A percentile compares a stretch with the other conserved stretches of the same genome.
Evolutionary conservation across 2,797 vertebrate genomes (phyloP).

Genomic region (Heterohyrax brucei): DNA sequence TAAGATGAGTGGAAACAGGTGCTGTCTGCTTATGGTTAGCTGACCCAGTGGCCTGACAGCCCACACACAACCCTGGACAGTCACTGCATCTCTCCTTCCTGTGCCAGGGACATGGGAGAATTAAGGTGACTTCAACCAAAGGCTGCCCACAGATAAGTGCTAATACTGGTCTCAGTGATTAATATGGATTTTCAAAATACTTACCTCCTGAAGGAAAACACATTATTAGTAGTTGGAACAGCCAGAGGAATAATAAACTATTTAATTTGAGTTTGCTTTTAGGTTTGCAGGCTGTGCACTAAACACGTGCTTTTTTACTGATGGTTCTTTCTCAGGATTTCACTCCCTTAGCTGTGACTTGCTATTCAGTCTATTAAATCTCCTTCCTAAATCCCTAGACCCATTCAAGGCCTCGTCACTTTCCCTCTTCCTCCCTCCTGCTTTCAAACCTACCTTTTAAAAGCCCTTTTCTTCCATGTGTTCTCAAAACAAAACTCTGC

Average conservation of each 20-base stretch:
- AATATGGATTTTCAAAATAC: conserved; percentile 74
- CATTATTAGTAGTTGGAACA: conserved; percentile 31
- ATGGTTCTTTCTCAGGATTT: conserved; percentile 64
- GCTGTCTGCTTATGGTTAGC: conserved; percentile 38
- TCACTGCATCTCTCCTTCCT: background rate
- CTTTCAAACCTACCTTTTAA: conserved; percentile 75
- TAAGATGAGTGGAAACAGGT: conserved; percentile 60
- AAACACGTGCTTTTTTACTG: background rate
- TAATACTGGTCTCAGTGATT: conserved; percentile 45
- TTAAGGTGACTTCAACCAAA: background rate
- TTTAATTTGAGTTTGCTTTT: conserved; percentile 72
- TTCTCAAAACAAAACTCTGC: conserved; percentile 83
- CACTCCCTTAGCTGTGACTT: conserved; percentile 51
- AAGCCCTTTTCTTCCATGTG: conserved; percentile 76
- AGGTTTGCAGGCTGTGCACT: background rate
- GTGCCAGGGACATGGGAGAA: background rate
- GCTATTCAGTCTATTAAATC: conserved; percentile 63
- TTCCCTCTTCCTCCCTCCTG: background rate
- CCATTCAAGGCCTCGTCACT: background rate
- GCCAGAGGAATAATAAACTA: conserved; percentile 68
- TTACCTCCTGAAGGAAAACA: conserved; percentile 25
- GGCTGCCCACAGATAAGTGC: background rate
- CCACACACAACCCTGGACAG: background rate
- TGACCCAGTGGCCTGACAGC: background rate
- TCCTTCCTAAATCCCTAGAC: conserved; percentile 64